Evolutionary conservation across 2,888 invertebrate genomes (phyloP).

Genomic region (Coenonympha glycerion): DNA sequence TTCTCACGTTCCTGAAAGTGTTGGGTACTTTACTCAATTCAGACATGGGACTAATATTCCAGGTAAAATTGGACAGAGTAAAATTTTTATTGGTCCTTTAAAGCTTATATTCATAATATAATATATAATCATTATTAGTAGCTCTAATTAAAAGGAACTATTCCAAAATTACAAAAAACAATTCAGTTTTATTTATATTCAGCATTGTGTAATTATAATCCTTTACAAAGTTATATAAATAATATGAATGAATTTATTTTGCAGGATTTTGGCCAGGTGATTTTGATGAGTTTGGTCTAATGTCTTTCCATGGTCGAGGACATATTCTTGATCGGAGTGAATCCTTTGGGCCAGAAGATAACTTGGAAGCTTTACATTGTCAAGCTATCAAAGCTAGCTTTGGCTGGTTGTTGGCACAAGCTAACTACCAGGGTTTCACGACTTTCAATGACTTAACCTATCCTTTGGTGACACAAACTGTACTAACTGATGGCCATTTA

Average conservation of each 20-base stretch:
- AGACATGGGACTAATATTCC: conserved; percentile 84
- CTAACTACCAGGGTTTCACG: conserved; percentile 91
- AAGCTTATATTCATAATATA: too few species aligned
- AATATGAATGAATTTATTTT: too few species aligned
- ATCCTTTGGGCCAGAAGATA: conserved; percentile 71
- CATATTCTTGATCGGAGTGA: conserved; percentile 70
- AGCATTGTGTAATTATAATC: too few species aligned
- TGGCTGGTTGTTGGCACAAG: conserved; percentile 86
- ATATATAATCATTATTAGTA: too few species aligned
- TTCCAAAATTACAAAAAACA: too few species aligned
- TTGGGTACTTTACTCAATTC: conserved; percentile 75
- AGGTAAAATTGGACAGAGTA: conserved; percentile 72
- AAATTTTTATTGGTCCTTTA: too few species aligned
- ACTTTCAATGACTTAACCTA: conserved; percentile 93
- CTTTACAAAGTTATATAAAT: too few species aligned
- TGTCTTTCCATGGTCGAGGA: conserved; percentile 83
- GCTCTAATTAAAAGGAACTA: too few species aligned
- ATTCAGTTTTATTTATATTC: too few species aligned
- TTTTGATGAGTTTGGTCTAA: conserved; percentile 82
- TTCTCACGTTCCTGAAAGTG: conserved; percentile 76
- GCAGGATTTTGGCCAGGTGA: conserved; percentile 91
- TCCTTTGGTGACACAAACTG: conserved; percentile 90
- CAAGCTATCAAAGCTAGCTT: conserved; percentile 88
- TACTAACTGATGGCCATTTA: conserved; percentile 90
- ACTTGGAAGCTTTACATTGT: conserved; percentile 79